Base-by-base conservation (phyloP, 92 coral and sea anemone genomes). In the Ricordea florida region DNA sequence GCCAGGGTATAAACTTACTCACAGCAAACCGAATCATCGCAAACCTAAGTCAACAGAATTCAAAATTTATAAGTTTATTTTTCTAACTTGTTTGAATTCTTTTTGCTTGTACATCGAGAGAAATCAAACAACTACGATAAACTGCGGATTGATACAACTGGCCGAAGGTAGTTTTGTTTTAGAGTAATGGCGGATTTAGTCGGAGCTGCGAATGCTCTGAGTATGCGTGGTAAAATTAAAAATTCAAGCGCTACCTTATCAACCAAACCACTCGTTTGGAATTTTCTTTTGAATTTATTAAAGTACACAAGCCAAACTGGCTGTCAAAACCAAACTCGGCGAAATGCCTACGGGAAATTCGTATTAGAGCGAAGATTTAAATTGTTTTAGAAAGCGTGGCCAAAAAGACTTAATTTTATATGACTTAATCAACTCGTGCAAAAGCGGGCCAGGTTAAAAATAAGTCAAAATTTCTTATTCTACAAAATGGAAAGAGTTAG, bases 61-160 rank as follows among this genome's bases (percentile, higher is more conserved):
- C 85, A 74, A 87, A 61, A 91, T 83, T 83, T 79, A 91, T 91
- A 82, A 87, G 97, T 91, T 91, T 87, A 91, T 91, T 81, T 91
- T 91, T 74, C 90, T 56, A 78, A 79, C 87, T 87, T 91, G 93
- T 91, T 91, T 91, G 97, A 87, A 52, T 83, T 87, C 90, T 73
- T 80, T 66, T 73, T 79, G 80, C 78, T 75, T 59, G 87, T 83
- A 69, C 73, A 84, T 69, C 66, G 76, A 85, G 87, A 80, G 86
- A 76, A 74, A 66, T 74, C 86, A 87, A 90, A 90, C 92, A 87
- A 50, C 46, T 76, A 74, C 70, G 66, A 82, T 76, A 80, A 91
- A 69, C 86, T 37, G 27, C 41, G 48, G 41, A 51, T 37, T 38
- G 46, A 27, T 11, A 31, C 62, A 71, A 33, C 36, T n/a, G n/a